Percentiles rank a stretch among this genome's conserved stretches.
phyloP scores from a whole-genome alignment of 30 jellyfish, hydroid and myxozoan genomes.

The Cassiopea xamachana region DNA sequence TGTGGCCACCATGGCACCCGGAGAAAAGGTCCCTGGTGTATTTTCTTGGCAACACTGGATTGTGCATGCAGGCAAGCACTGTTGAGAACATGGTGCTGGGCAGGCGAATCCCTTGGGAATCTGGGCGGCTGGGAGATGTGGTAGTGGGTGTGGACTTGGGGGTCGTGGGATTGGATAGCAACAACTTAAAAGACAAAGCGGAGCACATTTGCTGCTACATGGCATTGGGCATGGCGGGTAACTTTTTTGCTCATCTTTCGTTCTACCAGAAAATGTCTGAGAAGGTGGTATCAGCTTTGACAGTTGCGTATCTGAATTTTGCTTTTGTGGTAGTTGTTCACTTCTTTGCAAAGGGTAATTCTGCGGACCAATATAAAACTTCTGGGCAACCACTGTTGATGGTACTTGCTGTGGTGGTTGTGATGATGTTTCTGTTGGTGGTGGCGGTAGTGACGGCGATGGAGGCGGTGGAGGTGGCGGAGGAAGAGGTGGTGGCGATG shows the following conservation, averaged over 20 bases:
- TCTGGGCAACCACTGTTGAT: not conserved
- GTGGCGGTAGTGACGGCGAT: constrained; percentile 45
- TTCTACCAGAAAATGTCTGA: constrained; percentile 53
- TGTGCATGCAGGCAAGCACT: constrained; percentile 71
- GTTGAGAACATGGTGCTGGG: constrained; percentile 75
- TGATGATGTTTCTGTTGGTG: not conserved
- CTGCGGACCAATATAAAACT: not conserved
- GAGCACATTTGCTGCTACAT: constrained; percentile 70
- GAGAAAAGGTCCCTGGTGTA: constrained; percentile 1
- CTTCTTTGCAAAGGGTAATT: not conserved
- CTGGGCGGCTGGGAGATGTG: constrained; percentile 55
- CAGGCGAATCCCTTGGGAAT: constrained; percentile 66
- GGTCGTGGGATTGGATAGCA: constrained; percentile 51
- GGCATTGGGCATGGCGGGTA: constrained; percentile 83
- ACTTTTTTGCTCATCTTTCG: constrained; percentile 30
- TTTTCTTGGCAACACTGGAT: constrained; percentile 62
- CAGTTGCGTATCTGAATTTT: constrained; percentile 13
- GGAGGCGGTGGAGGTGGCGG: constrained; percentile 69
- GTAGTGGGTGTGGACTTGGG: constrained; percentile 22
- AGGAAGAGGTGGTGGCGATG: constrained; percentile 60
- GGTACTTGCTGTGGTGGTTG: constrained; percentile 29
- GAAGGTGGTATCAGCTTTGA: constrained; percentile 21
- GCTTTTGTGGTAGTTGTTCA: constrained; percentile 3
- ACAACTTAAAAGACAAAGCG: constrained; percentile 57
- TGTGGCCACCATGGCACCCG: not conserved